Evolutionary conservation across 2,888 invertebrate genomes (phyloP).

Genomic region (Sphaerophoria rueppellii): DNA sequence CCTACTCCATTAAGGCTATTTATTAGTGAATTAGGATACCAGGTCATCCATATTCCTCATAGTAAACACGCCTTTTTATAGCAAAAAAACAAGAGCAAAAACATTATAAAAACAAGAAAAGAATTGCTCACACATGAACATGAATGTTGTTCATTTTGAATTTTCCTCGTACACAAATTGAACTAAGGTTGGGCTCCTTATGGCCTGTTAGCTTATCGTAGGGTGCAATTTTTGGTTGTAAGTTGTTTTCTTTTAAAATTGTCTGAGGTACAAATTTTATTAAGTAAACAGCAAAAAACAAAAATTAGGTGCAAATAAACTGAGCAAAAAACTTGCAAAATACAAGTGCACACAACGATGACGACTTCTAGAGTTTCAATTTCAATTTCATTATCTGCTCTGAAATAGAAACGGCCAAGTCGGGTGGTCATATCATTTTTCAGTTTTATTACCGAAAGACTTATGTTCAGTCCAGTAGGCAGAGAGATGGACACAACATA

Average conservation of each 20-base stretch:
- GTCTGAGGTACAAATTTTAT: not conserved
- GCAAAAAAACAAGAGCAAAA: no score
- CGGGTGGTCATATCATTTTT: conserved; percentile 38
- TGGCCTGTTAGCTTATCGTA: not conserved
- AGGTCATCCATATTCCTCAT: conserved; percentile 35
- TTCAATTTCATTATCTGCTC: conserved; percentile 60
- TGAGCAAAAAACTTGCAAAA: conserved; percentile 45
- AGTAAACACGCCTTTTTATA: conserved; percentile 33
- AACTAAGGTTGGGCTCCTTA: conserved; percentile 5
- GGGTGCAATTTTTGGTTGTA: no score
- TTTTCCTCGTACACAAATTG: conserved; percentile 1
- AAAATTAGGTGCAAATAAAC: not conserved
- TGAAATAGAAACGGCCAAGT: conserved; percentile 27
- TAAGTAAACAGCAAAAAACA: not conserved
- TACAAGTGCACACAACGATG: conserved; percentile 47
- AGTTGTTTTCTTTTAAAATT: not conserved
- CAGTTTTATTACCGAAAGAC: conserved; percentile 32
- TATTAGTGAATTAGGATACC: conserved; percentile 53
- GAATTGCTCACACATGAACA: not conserved
- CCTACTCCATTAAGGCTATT: conserved; percentile 43
- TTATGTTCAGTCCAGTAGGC: conserved; percentile 28
- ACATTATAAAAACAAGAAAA: not conserved
- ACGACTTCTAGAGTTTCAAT: conserved; percentile 53
- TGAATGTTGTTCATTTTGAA: conserved; percentile 6
- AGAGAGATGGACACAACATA: not conserved